Conservation (phyloP, 2,797 vertebrate genomes). For the Sardinella longiceps region DNA sequence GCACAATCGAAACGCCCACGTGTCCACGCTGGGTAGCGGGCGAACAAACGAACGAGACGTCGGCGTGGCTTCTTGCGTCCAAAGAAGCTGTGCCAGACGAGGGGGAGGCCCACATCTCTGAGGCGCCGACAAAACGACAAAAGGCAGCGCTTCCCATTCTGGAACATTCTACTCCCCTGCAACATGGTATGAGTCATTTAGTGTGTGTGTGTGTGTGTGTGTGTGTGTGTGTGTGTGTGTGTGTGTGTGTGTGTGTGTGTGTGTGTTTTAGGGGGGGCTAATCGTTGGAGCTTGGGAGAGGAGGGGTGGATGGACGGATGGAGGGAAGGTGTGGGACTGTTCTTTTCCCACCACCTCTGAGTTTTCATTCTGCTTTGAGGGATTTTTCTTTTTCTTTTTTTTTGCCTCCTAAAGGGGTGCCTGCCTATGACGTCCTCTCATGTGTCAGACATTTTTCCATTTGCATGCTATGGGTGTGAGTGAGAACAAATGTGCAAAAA, state of each 20-base stretch:
- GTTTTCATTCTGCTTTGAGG: not conserved
- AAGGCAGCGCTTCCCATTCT: constrained; percentile 40
- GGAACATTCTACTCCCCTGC: constrained; percentile 44
- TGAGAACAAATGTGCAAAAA: constrained; percentile 31
- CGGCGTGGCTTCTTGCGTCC: constrained; percentile 47
- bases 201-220: too few relatives aligned
- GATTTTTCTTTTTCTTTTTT: constrained; percentile 30
- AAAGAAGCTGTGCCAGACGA: constrained; percentile 61
- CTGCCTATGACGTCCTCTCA: constrained; percentile 42
- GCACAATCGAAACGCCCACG: constrained; percentile 65
- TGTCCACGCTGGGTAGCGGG: constrained; percentile 55
- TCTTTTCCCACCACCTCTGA: not conserved
- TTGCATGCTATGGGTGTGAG: constrained; percentile 49
- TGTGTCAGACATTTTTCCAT: constrained; percentile 54
- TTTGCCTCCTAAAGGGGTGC: constrained; percentile 2
- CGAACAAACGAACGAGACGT: constrained; percentile 37
- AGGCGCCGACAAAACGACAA: constrained; percentile 18
- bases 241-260: too few relatives aligned
- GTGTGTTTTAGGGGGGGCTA: too few relatives aligned
- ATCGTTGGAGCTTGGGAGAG: not conserved
- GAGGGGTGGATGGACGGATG: not conserved
- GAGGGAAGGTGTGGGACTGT: constrained; percentile 17
- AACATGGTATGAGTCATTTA: constrained; percentile 41
- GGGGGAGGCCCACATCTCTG: constrained; percentile 51
- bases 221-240: too few relatives aligned